Evolutionary conservation across 1,140 invertebrate species (phyloP), one percentile per base, ranked within the genome.

Genomic region (Drosophila pruinosa): DNA sequence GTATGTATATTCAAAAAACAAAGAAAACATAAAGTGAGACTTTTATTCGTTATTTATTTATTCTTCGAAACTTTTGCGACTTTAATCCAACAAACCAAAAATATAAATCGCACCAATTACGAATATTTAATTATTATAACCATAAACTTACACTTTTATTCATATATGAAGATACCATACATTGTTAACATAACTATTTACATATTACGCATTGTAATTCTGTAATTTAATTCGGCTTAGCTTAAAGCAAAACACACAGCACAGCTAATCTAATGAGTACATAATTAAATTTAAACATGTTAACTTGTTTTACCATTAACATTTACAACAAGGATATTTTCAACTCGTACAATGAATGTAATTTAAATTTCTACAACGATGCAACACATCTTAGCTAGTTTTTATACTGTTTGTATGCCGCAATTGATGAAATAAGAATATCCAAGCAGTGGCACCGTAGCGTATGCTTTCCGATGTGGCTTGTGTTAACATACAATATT

Each of bases 251-350:
- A 39, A 53, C 39, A 22, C 47, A 26, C 26, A 47, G 47, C 26
- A 41, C 64, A 58, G 45, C 36, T 72, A 67, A 61, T 50, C 10
- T 61, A 61, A 48, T 41, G 34, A 59, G n/a, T 63, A 31, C 17
- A 19, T 56, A 59, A 45, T 58, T 65, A 61, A 48, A 81, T 63
- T 67, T 53, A 64, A 48, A 64, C 65, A 81, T 78, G 80, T 75
- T 78, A 83, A 75, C 72, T 83, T 78, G 72, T 76, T 83, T 85
- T 73, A 85, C 53, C 43, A 70, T 70, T 76, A 57, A 71, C 43
- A 64, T 61, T 64, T 54, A 69, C 54, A 75, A 53, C 73, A 64
- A 76, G 47, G 41, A 76, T 64, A 59, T 41, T 61, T 69, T 65
- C 53, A 79, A 39, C 54, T 78, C 69, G 43, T 39, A 34, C 31